Evolutionary conservation across 2,888 invertebrate genomes (phyloP).

Genomic region (Sympetrum striolatum): DNA sequence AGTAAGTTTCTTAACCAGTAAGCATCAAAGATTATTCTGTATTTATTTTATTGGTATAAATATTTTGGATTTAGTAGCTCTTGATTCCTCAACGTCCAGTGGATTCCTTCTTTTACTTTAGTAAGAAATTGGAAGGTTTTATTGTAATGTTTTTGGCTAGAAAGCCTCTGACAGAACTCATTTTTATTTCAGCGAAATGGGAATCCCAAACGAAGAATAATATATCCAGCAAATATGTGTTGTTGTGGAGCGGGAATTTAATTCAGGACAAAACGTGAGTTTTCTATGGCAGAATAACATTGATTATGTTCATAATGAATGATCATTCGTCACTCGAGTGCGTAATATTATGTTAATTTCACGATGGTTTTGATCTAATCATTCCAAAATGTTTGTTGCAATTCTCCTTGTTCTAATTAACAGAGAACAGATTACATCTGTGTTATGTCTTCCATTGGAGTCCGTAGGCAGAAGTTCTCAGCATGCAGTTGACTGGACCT

Average conservation of each 20-base stretch:
- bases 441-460: slow-evolving; percentile 63
- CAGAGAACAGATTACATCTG: slow-evolving; percentile 62
- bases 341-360: not conserved
- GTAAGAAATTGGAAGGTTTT: too few relatives aligned
- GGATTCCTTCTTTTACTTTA: too few relatives aligned
- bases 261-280: slow-evolving; percentile 59
- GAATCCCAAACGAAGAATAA: slow-evolving; percentile 60
- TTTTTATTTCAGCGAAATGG: slow-evolving; percentile 66
- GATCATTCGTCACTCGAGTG: not conserved
- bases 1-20: not conserved
- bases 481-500: slow-evolving; percentile 90
- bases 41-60: not conserved
- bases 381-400: slow-evolving; percentile 52
- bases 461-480: slow-evolving; percentile 64
- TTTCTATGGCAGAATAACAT: not conserved
- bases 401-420: slow-evolving; percentile 58
- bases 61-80: not conserved
- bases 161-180: not conserved
- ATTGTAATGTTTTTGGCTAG: too few relatives aligned
- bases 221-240: slow-evolving; percentile 63
- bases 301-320: not conserved
- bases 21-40: not conserved
- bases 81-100: too few relatives aligned
- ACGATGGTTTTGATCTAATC: not conserved
- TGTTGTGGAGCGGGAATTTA: slow-evolving; percentile 66